phyloP scores from a whole-genome alignment of 2,113 vertebrate species.

The Isurus oxyrinchus region DNA sequence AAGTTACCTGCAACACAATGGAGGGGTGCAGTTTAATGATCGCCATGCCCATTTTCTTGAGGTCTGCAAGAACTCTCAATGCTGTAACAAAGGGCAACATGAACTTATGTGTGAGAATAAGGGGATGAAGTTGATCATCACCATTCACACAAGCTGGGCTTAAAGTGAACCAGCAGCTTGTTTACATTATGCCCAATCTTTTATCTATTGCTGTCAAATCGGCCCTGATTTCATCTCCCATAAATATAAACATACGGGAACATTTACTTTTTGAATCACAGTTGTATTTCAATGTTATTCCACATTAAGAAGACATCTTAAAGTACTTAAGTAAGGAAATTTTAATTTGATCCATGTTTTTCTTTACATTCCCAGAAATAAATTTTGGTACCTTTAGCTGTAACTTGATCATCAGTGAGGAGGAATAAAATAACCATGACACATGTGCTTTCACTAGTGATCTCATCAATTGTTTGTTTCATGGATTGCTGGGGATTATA shows the following conservation, averaged over 20 bases:
- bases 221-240: not conserved
- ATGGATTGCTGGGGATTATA: not conserved
- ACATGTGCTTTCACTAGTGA: not conserved
- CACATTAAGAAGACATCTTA: not conserved
- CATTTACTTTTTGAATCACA: not conserved
- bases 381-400: not conserved
- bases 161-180: not conserved
- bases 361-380: not conserved
- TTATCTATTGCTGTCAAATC: not conserved
- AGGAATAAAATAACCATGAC: not conserved
- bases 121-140: not conserved
- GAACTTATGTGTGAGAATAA: not conserved
- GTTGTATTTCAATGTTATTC: not conserved
- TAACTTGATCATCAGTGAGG: not conserved
- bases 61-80: too few species aligned
- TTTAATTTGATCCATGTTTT: not conserved
- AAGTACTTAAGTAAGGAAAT: not conserved
- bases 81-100: too few species aligned
- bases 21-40: too few species aligned
- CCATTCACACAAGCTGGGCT: not conserved
- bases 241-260: not conserved
- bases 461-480: not conserved
- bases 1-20: too few species aligned
- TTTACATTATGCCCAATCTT: not conserved
- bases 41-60: too few species aligned